phyloP scores from a whole-genome alignment of 2,113 vertebrate species.

The Tupaia tana region DNA sequence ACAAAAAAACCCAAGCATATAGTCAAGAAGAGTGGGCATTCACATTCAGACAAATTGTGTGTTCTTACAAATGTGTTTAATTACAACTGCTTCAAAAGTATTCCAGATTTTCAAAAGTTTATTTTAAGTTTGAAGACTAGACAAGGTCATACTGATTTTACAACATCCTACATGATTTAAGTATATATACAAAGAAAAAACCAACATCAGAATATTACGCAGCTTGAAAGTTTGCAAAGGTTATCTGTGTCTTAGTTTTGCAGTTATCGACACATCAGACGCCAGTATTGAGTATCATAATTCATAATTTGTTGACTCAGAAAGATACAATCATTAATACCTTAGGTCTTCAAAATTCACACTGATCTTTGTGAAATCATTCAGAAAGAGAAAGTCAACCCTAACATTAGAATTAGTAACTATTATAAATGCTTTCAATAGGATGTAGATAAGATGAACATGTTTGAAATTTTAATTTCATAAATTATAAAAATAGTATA shows the following conservation, averaged over 20 bases:
- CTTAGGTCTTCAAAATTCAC: slow-evolving; percentile 84
- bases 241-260: slow-evolving; percentile 85
- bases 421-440: slow-evolving; percentile 73
- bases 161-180: slow-evolving; percentile 89
- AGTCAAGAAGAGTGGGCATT: not conserved
- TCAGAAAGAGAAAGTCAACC: slow-evolving; percentile 90
- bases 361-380: slow-evolving; percentile 82
- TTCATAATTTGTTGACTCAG: slow-evolving; percentile 84
- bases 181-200: slow-evolving; percentile 87
- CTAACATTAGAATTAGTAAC: slow-evolving; percentile 74
- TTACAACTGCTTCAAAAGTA: slow-evolving; percentile 75
- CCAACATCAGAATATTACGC: slow-evolving; percentile 88
- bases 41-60: slow-evolving; percentile 50
- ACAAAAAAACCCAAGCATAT: slow-evolving; percentile 2
- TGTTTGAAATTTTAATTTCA: slow-evolving; percentile 58
- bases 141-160: slow-evolving; percentile 90
- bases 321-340: slow-evolving; percentile 86
- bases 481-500: slow-evolving; percentile 59
- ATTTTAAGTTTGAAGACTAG: slow-evolving; percentile 92
- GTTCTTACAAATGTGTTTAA: slow-evolving; percentile 72
- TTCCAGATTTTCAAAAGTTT: slow-evolving; percentile 89
- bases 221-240: slow-evolving; percentile 88
- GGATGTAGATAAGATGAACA: slow-evolving; percentile 56
- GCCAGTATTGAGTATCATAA: slow-evolving; percentile 84
- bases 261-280: slow-evolving; percentile 85